These are phyloP conservation scores for Drosophila hydei DNA, from an alignment of 1,140 invertebrate species.

Conservation along the genomic window DNA sequence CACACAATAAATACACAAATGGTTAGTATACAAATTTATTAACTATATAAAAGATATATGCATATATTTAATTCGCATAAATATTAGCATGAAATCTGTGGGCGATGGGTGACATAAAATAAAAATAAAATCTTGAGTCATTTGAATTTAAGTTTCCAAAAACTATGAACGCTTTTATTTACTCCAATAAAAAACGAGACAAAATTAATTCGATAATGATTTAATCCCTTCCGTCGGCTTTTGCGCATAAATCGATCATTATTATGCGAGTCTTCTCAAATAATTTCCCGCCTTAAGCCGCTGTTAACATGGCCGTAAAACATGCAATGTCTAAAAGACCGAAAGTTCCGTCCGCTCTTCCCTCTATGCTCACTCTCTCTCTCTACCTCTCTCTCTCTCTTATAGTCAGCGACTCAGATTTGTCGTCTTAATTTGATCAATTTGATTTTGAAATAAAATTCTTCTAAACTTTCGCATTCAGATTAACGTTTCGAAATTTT, in stretches of 20 bases:
- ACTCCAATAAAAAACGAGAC: conserved; percentile 37
- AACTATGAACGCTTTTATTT: conserved; percentile 57
- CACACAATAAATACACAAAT: conserved; percentile 44
- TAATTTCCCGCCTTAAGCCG: conserved; percentile 62
- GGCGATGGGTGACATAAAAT: conserved; percentile 2
- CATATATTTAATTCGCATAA: conserved; percentile 51
- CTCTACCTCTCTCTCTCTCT: not conserved
- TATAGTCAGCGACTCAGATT: conserved; percentile 7
- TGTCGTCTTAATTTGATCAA: conserved; percentile 5
- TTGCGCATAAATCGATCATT: conserved; percentile 72
- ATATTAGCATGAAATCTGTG: conserved; percentile 50
- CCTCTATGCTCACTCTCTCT: not conserved
- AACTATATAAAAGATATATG: conserved; percentile 35
- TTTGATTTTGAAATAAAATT: conserved; percentile 39
- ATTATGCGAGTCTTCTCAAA: conserved; percentile 49
- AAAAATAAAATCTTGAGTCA: conserved; percentile 42
- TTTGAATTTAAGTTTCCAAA: conserved; percentile 53
- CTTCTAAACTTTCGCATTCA: conserved; percentile 28
- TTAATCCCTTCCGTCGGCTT: conserved; percentile 60
- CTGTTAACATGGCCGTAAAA: conserved; percentile 64
- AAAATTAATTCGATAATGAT: conserved; percentile 74
- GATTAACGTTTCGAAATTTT: conserved; percentile 27
- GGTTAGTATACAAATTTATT: conserved; percentile 62
- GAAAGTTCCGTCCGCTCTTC: conserved; percentile 8
- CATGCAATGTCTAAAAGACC: conserved; percentile 20